Base-by-base conservation (phyloP, 2,797 vertebrate species). In the Darevskia mixta region DNA sequence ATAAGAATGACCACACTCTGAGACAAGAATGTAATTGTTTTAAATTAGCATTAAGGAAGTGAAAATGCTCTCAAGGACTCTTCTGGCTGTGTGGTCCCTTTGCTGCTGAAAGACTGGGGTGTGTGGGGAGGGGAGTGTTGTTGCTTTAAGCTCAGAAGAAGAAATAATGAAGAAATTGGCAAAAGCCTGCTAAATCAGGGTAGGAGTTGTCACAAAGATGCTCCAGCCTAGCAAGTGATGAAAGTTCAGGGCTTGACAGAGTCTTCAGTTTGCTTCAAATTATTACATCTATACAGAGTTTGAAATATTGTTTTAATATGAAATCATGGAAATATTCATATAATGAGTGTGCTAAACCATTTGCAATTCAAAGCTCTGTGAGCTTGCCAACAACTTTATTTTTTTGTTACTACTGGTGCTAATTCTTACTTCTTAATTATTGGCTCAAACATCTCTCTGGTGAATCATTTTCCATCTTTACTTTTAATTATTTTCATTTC, bases 401-500 rank as follows among this genome's bases (percentile, higher is more conserved):
- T 76, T 79, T 73, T 73, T 8, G 8, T 69, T 73, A 81, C n/a
- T 45, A 55, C 64, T 55, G 8, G 7, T 17, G 4, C 66, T 71
- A 86, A 79, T 86, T 79, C 66, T 79, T 86, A 55, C 79, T 81
- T 80, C 86, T 87, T 81, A 81, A 87, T 87, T 81, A 87, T 73
- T 41, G 78, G 45, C 49, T 80, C 17, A 71, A 72, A 80, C 41
- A 49, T 43, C 35, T 61, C 67, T 72, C 35, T 38, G 43, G 43
- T 72, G 69, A 55, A 61, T 80, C 49, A 86, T 41, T 61, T 86
- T 23, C 35, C 45, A 41, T 71, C 23, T 69, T 69, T 79, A 79
- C 32, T 69, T 79, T 86, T 86, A 86, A 79, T 86, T 79, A 79
- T 79, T 32, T 69, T 79, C 72, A 29, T 38, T 43, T 86, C 23